Base-by-base conservation (phyloP, 2,888 invertebrate genomes). In the Acronicta psi region DNA sequence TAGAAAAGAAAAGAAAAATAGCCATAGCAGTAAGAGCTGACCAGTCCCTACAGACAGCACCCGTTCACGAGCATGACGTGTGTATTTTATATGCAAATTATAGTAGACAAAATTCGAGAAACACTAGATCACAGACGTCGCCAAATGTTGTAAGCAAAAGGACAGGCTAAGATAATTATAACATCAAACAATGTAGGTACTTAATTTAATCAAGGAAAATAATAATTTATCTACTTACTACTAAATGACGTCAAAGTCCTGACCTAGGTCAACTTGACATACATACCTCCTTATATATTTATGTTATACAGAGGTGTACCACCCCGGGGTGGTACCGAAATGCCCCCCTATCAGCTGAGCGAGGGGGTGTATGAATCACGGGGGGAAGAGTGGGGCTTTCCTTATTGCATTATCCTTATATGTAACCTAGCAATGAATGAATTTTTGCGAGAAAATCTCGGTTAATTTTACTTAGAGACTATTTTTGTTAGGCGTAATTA, bases 401-500 rank as follows among this genome's bases (percentile, higher is more conserved):
- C 79, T 83, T 83, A 82, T 81, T 84, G 82, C 84, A 85, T 83
- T 84, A 82, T 82, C 77, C 77, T 78, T 74, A 69, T 73, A 73
- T 71, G 70, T 67, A 69, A 69, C 74, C 75, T 75, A 73, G 75
- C 73, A 78, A 49, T 72, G 68, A 74, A 75, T 73, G 71, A 73
- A 47, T 41, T 54, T 73, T 58, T 13, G 8, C 7, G 13, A 53
- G 45, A 65, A 71, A 55, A 50, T 38, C 17, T 34, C 51, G 36
- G 37, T 14, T 36, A 40, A 49, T 31, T 52, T 57, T 23, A 25
- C 13, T 61, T 25, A 25, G 25, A 5, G 3, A 20, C 5, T 14
- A 34, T 13, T 14, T 14, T 36, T 7, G n/a, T n/a, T n/a, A n/a
- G n/a, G n/a, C n/a, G n/a, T n/a, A n/a, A n/a, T n/a, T n/a, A n/a